Conservation (phyloP, 2,113 vertebrate genomes). For the Python bivittatus region DNA sequence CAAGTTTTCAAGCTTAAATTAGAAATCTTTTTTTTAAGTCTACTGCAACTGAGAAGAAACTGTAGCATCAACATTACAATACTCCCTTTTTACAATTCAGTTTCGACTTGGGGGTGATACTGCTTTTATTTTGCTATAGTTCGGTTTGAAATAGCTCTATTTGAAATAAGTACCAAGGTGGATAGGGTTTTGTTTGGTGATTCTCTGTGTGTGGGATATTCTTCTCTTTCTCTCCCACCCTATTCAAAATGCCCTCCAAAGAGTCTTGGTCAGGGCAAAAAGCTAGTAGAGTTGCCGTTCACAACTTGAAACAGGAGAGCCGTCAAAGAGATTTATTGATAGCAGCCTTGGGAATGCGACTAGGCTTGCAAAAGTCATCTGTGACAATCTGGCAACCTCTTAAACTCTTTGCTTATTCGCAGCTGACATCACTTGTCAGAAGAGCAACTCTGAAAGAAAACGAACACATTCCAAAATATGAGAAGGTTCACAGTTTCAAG, state of each 20-base stretch:
- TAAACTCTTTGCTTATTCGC: slow-evolving; percentile 99
- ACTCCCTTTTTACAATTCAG: slow-evolving; percentile 44
- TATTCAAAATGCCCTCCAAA: slow-evolving; percentile 87
- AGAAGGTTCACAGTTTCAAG: slow-evolving; percentile 99
- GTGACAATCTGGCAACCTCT: slow-evolving; percentile 94
- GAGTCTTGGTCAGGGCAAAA: slow-evolving; percentile 84
- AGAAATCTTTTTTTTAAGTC: slow-evolving; percentile 46
- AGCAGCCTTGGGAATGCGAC: slow-evolving; percentile 92
- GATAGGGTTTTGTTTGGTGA: neutral
- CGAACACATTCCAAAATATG: slow-evolving; percentile 92
- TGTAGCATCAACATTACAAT: slow-evolving; percentile 52
- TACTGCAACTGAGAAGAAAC: slow-evolving; percentile 50
- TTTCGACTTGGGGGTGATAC: slow-evolving; percentile 54
- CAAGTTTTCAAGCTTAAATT: slow-evolving; percentile 52
- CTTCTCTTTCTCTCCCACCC: slow-evolving; percentile 22
- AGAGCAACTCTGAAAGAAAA: slow-evolving; percentile 98
- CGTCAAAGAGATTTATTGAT: slow-evolving; percentile 91
- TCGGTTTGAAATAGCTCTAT: slow-evolving; percentile 34
- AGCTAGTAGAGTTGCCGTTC: slow-evolving; percentile 79
- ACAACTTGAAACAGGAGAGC: slow-evolving; percentile 84
- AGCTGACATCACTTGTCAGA: slow-evolving; percentile 96
- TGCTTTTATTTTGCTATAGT: slow-evolving; percentile 15
- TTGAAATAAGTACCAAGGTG: slow-evolving; percentile 29
- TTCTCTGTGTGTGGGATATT: neutral
- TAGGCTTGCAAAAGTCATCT: slow-evolving; percentile 91